Percentiles rank a stretch among this genome's conserved stretches.
Conservation (phyloP, 2,113 vertebrate species). For the Gymnogyps californianus region DNA sequence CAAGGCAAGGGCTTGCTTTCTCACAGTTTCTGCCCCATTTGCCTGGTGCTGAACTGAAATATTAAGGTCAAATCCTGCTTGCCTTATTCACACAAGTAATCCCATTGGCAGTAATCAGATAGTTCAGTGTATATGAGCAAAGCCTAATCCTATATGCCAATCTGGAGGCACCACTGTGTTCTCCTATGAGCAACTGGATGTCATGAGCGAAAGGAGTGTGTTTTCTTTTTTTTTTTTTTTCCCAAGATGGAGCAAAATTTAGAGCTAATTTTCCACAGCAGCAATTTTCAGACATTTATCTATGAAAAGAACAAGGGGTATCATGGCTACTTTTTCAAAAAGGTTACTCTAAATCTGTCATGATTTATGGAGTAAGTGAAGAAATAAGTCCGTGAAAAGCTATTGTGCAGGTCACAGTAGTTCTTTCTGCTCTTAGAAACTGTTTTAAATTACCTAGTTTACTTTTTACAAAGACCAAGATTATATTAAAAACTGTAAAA, state of each 20-base stretch:
- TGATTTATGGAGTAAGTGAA: not conserved
- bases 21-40: not conserved
- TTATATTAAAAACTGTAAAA: not conserved
- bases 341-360: not conserved
- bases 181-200: not conserved
- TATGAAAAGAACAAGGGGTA: not conserved
- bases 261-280: not conserved
- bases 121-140: not conserved
- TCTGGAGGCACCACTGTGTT: not conserved
- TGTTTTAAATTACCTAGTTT: not conserved
- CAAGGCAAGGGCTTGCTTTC: not conserved
- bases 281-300: not conserved
- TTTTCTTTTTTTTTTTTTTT: not conserved
- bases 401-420: not conserved
- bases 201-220: not conserved
- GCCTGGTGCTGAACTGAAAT: not conserved
- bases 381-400: not conserved
- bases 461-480: not conserved
- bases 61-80: conserved; percentile 54
- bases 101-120: conserved; percentile 40
- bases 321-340: not conserved
- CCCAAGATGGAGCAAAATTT: not conserved
- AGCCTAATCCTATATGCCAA: not conserved
- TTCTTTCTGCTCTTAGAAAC: not conserved
- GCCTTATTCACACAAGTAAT: conserved; percentile 43